These are phyloP conservation scores for Acyrthosiphon pisum DNA, from an alignment of 1,140 invertebrate genomes.

Conservation along the genomic window DNA sequence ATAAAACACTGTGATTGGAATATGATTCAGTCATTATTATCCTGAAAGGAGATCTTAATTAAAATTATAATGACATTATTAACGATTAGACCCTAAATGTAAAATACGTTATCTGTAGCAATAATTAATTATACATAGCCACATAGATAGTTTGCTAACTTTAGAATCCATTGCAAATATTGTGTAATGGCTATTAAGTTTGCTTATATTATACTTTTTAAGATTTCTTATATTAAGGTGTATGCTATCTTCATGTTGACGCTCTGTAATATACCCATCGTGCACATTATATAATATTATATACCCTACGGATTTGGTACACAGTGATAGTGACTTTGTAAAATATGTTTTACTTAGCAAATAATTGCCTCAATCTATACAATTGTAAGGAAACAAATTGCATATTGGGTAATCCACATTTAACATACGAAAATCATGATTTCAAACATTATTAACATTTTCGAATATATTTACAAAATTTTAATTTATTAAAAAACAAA, in stretches of 20 bases:
- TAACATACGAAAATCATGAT: too few relatives aligned
- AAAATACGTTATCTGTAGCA: not conserved
- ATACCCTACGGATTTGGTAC: not conserved
- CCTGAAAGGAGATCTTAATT: conserved; percentile 63
- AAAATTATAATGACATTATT: not conserved
- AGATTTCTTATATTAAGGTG: not conserved
- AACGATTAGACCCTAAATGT: not conserved
- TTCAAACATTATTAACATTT: too few relatives aligned
- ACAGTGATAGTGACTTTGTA: not conserved
- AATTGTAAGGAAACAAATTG: not conserved
- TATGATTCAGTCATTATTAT: conserved; percentile 80
- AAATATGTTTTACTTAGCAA: not conserved
- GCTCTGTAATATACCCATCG: too few relatives aligned
- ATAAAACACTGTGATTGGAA: conserved; percentile 67
- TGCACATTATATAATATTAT: too few relatives aligned
- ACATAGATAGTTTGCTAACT: not conserved
- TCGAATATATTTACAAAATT: too few relatives aligned
- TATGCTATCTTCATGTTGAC: not conserved
- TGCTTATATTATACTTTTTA: not conserved
- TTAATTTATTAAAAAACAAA: too few relatives aligned
- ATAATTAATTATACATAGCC: not conserved
- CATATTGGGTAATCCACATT: too few relatives aligned
- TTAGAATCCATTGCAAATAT: not conserved
- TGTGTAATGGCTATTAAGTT: not conserved
- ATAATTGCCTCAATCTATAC: not conserved